Percentiles rank a stretch among this genome's conserved stretches.
phyloP scores from a whole-genome alignment of 2,888 invertebrate genomes.

The Diadegma fenestrale region DNA sequence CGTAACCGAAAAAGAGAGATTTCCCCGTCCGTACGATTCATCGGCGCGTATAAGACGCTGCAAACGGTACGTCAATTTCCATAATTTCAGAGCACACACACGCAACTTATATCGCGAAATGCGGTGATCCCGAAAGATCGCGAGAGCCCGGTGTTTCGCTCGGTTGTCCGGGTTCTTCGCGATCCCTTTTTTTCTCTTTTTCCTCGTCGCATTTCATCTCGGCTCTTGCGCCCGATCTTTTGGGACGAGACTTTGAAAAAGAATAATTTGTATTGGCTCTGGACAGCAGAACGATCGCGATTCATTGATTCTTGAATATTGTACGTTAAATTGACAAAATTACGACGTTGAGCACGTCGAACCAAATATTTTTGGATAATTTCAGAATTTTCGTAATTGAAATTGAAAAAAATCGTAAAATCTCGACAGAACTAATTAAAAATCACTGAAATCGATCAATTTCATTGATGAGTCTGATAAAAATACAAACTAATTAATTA shows the following conservation, averaged over 20 bases:
- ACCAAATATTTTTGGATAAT: too few relatives aligned
- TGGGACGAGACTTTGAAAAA: background rate
- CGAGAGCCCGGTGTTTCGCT: conserved; percentile 37
- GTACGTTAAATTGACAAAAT: too few relatives aligned
- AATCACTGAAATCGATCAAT: too few relatives aligned
- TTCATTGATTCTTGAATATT: too few relatives aligned
- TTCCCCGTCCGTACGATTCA: conserved; percentile 5
- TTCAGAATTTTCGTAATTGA: too few relatives aligned
- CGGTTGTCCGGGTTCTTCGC: conserved; percentile 5
- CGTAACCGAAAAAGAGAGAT: conserved; percentile 26
- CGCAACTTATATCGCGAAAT: conserved; percentile 65
- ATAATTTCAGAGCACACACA: conserved; percentile 64
- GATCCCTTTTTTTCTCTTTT: background rate
- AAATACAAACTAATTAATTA: too few relatives aligned
- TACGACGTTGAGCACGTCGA: too few relatives aligned
- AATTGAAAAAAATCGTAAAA: too few relatives aligned
- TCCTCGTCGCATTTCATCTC: background rate
- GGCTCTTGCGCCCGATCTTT: background rate
- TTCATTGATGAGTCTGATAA: too few relatives aligned
- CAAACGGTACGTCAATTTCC: conserved; percentile 66
- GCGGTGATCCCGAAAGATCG: conserved; percentile 23
- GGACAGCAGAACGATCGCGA: background rate
- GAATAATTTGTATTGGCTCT: background rate
- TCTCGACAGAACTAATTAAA: too few relatives aligned
- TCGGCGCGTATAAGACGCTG: conserved; percentile 26